These are phyloP conservation scores for Allobates femoralis DNA, from an alignment of 2,797 vertebrate species.

Conservation along the genomic window DNA sequence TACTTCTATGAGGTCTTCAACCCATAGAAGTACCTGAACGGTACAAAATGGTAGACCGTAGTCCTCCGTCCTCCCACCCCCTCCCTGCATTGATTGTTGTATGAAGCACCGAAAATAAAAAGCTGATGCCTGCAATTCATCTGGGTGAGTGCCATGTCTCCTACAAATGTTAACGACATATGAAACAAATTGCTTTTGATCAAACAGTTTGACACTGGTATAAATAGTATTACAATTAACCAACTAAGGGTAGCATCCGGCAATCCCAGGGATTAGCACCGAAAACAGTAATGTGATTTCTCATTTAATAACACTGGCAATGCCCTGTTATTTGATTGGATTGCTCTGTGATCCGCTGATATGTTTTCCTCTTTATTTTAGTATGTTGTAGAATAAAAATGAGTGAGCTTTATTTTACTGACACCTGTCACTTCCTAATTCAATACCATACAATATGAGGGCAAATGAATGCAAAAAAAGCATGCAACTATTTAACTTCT, in stretches of 20 bases:
- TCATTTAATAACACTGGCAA: constrained; percentile 39
- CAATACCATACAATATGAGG: too few species aligned
- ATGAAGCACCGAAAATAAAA: too few species aligned
- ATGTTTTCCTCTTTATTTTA: not conserved
- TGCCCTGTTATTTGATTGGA: constrained; percentile 11
- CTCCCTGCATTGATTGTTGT: too few species aligned
- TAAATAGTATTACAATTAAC: constrained; percentile 55
- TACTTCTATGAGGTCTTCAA: too few species aligned
- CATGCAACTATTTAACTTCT: too few species aligned
- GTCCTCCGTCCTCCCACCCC: too few species aligned
- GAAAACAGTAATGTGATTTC: constrained; percentile 47
- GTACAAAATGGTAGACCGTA: too few species aligned
- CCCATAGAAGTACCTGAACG: too few species aligned
- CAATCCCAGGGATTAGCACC: constrained; percentile 33
- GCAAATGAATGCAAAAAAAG: too few species aligned
- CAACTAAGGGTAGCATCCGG: constrained; percentile 34
- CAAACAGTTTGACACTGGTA: not conserved
- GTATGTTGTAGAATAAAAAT: not conserved
- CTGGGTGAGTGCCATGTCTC: too few species aligned
- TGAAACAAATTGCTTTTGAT: not conserved
- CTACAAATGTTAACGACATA: too few species aligned
- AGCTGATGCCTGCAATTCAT: too few species aligned
- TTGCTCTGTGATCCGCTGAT: constrained; percentile 5
- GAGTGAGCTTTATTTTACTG: not conserved
- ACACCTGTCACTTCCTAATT: not conserved